Base-by-base conservation (phyloP, 1,140 invertebrate genomes). In the Danaus plexippus region DNA sequence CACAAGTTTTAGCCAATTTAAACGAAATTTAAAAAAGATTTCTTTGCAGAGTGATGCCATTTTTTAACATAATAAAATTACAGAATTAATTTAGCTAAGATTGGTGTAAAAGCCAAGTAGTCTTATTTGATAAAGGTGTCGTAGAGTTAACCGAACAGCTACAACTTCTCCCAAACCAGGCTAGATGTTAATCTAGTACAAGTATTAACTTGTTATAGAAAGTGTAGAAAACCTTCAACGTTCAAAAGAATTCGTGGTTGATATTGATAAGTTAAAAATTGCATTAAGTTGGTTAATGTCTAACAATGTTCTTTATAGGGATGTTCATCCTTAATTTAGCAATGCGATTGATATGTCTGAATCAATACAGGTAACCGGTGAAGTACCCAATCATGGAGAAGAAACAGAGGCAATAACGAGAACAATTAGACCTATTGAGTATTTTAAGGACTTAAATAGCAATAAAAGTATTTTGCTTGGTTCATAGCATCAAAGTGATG, bases 51-150 rank as follows among this genome's bases (percentile, higher is more conserved):
- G 44, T 63, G 9, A 11, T 44, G 7, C 47, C 59, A 7, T 66
- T 66, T 54, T n/a, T 62, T 22, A 63, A 68, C 11, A 64, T 64
- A 22, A 47, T 67, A 9, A 64, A 64, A 57, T 13, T 67, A 8
- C 1, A 64, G 18, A 59, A 0, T n/a, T n/a, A n/a, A n/a, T 64
- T 64, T 40, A 57, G 54, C 32, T 57, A 67, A 54, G 43, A 64
- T 67, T 64, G 59, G 66, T 64, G 62, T 48, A 64, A 64, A 41
- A 56, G 66, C 7, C n/a, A 54, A 32, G 44, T 54, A 7, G 18
- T 54, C 13, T 40, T 54, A n/a, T 54, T 54, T n/a, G 18, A 18
- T 40, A 32, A 54, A 11, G 52, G 47, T 54, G 43, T 54, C n/a
- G 12, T 54, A 10, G 43, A 54, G n/a, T 32, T 47, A 11, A 11